Percentiles rank a stretch among this genome's conserved stretches.
These are phyloP conservation scores for Geophilus truncorum DNA, from an alignment of 2,888 invertebrate genomes.

Conservation along the genomic window DNA sequence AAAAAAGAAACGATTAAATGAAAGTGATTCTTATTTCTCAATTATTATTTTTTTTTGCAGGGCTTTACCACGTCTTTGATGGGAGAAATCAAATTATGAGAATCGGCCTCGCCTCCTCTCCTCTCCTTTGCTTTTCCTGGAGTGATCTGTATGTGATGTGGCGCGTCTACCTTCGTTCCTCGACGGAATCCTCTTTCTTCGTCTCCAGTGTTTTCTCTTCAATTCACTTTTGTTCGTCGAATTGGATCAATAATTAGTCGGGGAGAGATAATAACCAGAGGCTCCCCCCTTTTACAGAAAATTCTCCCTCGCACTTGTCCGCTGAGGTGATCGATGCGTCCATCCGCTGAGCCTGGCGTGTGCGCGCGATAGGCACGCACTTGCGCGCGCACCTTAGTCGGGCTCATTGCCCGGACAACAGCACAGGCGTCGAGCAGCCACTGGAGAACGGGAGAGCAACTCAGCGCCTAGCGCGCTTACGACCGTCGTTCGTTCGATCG, in stretches of 20 bases:
- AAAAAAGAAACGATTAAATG: not conserved
- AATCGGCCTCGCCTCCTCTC: not conserved
- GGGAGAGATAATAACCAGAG: not conserved
- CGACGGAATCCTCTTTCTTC: not conserved
- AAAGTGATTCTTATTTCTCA: not conserved
- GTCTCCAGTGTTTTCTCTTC: conserved; percentile 13
- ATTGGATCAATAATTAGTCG: conserved; percentile 24
- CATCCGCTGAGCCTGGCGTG: conserved; percentile 24
- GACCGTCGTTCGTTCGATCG: not conserved
- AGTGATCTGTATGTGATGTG: conserved; percentile 20
- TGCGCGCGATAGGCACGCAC: conserved; percentile 17
- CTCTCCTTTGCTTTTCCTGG: not conserved
- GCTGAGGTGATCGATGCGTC: conserved; percentile 25
- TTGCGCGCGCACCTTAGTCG: conserved; percentile 13
- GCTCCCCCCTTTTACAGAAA: not conserved
- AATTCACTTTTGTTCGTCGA: conserved; percentile 22
- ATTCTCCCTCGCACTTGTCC: conserved; percentile 21
- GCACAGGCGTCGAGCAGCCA: conserved; percentile 6
- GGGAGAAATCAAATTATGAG: not conserved
- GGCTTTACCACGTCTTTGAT: not conserved
- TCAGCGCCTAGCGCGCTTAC: not conserved
- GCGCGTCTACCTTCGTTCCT: not conserved
- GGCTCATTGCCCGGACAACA: conserved; percentile 20
- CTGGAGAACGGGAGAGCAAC: not conserved
- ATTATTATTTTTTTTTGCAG: not conserved